A percentile compares a stretch with the other conserved stretches of the same genome.
Evolutionary conservation across 2,113 vertebrate genomes (phyloP).

Genomic region (Dromiciops gliroides): DNA sequence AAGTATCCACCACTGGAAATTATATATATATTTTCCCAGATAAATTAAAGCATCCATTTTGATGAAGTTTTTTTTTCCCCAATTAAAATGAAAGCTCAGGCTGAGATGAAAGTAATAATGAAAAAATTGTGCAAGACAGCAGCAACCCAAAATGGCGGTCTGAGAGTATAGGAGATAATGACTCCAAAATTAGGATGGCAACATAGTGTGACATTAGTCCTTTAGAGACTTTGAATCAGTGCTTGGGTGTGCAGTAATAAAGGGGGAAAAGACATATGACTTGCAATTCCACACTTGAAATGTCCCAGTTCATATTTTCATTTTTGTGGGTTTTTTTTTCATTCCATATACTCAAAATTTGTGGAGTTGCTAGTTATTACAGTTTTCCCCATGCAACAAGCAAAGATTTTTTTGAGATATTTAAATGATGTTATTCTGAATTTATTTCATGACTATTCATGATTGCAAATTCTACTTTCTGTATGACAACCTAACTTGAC

Average conservation of each 20-base stretch:
- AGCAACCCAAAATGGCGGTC: not conserved
- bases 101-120: conserved; percentile 13
- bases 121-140: not conserved
- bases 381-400: not conserved
- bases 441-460: not conserved
- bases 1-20: conserved; percentile 40
- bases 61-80: conserved; percentile 6
- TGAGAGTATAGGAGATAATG: not conserved
- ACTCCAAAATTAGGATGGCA: not conserved
- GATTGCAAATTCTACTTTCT: conserved; percentile 27
- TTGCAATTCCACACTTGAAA: not conserved
- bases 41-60: conserved; percentile 55
- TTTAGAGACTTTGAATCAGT: not conserved
- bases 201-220: not conserved
- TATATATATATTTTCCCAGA: not conserved
- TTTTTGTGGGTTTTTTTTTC: conserved; percentile 17
- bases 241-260: not conserved
- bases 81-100: conserved; percentile 33
- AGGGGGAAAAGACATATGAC: not conserved
- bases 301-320: conserved; percentile 11
- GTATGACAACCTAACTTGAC: not conserved
- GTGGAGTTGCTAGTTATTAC: not conserved
- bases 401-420: not conserved
- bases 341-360: conserved; percentile 31
- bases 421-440: not conserved